Evolutionary conservation across 2,113 vertebrate species (phyloP).

Genomic region (Phrynosoma blainvillii): DNA sequence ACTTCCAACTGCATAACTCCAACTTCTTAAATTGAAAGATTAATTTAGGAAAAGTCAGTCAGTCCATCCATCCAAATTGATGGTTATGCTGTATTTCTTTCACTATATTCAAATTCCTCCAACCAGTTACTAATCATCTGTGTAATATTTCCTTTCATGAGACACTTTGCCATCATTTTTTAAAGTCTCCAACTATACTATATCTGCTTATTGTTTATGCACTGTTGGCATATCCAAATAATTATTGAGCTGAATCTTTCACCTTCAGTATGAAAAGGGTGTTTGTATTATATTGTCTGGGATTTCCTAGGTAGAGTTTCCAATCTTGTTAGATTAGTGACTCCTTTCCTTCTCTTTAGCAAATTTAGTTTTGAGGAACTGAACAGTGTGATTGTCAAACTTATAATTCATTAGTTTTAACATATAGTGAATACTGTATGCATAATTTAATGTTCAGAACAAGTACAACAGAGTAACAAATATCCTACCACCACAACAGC

Average conservation of each 20-base stretch:
- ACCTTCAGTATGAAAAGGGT: constrained; percentile 7
- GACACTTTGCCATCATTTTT: background rate
- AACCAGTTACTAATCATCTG: background rate
- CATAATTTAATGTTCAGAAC: background rate
- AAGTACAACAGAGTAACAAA: constrained; percentile 28
- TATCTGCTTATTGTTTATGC: background rate
- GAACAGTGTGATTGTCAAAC: background rate
- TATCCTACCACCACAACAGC: background rate
- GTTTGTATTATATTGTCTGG: constrained; percentile 36
- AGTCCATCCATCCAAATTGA: too few species aligned
- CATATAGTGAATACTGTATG: too few species aligned
- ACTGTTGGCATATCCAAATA: background rate
- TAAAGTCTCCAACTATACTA: background rate
- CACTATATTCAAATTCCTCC: background rate
- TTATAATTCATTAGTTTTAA: too few species aligned
- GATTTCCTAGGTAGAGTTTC: constrained; percentile 47
- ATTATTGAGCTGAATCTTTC: background rate
- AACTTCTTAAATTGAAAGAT: background rate
- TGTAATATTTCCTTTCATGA: background rate
- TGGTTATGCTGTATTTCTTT: too few species aligned
- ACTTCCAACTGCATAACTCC: constrained; percentile 6
- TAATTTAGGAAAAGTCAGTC: background rate
- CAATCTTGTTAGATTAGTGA: background rate
- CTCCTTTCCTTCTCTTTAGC: background rate
- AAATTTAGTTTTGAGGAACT: background rate